Base-by-base conservation (phyloP, 1,140 invertebrate genomes). In the Berghia stephanieae region DNA sequence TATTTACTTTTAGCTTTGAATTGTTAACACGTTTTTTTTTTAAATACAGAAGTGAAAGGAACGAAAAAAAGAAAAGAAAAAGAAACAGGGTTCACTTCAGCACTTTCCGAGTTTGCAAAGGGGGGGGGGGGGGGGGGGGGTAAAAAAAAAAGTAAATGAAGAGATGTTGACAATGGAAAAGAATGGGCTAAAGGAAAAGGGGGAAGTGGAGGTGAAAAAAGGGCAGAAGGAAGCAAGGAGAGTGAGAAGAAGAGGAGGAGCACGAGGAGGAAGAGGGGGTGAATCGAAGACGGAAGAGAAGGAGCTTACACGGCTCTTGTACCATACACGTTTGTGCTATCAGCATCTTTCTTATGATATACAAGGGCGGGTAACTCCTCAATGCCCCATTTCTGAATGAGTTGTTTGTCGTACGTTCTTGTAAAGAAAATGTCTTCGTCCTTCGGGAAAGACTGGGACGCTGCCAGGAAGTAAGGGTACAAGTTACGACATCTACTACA, bases 381-480 rank as follows among this genome's bases (percentile, higher is more conserved):
- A 31, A 83, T 60, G 2, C 78, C 77, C 72, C 77, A 81, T 75
- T 82, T 24, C 73, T 75, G 27, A 2, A 70, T 55, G 1, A 83
- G 55, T 31, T 68, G 70, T 36, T 43, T 67, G 49, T 82, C 80
- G 31, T 79, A 42, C 5, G 81, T 78, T 21, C 83, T 67, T 18
- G 78, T 78, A 69, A 83, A 83, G 57, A 79, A 78, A 31, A 82
- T 74, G 24, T 82, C 81, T 1, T 78, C 74, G 66, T 81, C 77
- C 44, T 79, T 49, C 27, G 68, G 78, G 55, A 83, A 83, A 4
- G 71, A n/a, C 27, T 83, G 83, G 0, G 81, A 82, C 0, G 81
- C 77, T 1, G 79, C 76, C 34, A 82, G 68, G 78, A 81, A 83
- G 63, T 79, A 82, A 0, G 83, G 79, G 43, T 72, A 83, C 31